Conservation (phyloP, 2,797 vertebrate genomes). For the Alectoris magna region DNA sequence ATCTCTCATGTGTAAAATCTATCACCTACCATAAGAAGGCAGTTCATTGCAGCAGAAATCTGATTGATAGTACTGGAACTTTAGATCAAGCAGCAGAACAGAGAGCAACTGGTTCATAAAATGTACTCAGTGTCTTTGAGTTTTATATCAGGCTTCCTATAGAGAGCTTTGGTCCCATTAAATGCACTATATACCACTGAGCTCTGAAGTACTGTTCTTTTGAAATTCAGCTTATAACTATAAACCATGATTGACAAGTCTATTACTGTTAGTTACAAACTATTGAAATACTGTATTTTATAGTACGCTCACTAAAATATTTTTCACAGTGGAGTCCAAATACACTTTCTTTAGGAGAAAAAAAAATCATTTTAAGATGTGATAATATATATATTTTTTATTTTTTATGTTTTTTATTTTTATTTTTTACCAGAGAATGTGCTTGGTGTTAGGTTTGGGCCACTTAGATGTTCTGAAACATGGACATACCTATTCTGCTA, state of each 20-base stretch:
- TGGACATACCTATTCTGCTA: not conserved
- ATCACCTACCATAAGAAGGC: conserved; percentile 63
- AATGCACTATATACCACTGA: conserved; percentile 61
- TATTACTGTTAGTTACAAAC: conserved; percentile 73
- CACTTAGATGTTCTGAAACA: not conserved
- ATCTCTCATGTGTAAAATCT: conserved; percentile 75
- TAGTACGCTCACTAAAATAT: conserved; percentile 50
- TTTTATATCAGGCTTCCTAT: conserved; percentile 66
- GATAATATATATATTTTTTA: conserved; percentile 8
- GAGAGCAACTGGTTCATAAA: conserved; percentile 73
- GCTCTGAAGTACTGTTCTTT: conserved; percentile 63
- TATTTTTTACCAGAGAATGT: not conserved
- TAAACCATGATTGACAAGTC: conserved; percentile 70
- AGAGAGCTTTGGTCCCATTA: conserved; percentile 68
- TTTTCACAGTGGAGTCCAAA: conserved; percentile 56
- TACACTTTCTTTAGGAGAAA: conserved; percentile 61
- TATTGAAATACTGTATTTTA: conserved; percentile 69
- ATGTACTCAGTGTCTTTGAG: conserved; percentile 58
- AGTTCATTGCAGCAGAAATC: conserved; percentile 69
- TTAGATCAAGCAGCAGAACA: conserved; percentile 69
- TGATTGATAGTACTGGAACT: conserved; percentile 66
- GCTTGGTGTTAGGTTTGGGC: not conserved
- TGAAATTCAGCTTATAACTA: conserved; percentile 70
- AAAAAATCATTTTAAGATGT: conserved; percentile 50
- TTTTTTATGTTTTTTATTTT: not conserved